Conservation (phyloP, 2,113 vertebrate genomes). For the Oenanthe oenanthe region DNA sequence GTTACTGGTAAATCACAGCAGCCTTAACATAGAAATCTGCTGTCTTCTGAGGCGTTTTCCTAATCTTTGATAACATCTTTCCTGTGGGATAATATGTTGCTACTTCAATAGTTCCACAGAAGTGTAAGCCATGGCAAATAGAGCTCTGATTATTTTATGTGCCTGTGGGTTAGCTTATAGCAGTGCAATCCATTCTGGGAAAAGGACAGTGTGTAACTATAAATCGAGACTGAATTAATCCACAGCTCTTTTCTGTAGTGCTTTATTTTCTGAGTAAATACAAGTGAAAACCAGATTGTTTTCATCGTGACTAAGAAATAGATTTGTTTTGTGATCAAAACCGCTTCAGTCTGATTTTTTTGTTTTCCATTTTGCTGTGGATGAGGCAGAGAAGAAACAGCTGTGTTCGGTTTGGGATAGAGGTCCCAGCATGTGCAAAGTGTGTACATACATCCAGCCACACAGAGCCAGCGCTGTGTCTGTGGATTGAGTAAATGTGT, state of each 20-base stretch:
- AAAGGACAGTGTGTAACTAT: not conserved
- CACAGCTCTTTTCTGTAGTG: not conserved
- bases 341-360: not conserved
- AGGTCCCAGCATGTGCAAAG: not conserved
- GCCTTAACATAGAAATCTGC: not conserved
- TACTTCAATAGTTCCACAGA: not conserved
- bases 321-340: not conserved
- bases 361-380: not conserved
- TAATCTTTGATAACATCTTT: not conserved
- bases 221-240: not conserved
- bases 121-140: not conserved
- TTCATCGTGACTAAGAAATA: not conserved
- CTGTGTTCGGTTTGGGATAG: not conserved
- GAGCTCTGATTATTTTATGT: not conserved
- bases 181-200: not conserved
- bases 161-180: not conserved
- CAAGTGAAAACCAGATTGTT: not conserved
- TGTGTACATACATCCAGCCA: accelerated
- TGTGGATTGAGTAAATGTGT: accelerated
- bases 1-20: not conserved
- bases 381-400: not conserved
- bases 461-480: accelerated
- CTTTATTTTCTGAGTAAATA: not conserved
- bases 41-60: not conserved
- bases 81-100: not conserved